These are phyloP conservation scores for Caenorhabditis sp. DNA, from an alignment of 2,888 invertebrate species.

Conservation along the genomic window DNA sequence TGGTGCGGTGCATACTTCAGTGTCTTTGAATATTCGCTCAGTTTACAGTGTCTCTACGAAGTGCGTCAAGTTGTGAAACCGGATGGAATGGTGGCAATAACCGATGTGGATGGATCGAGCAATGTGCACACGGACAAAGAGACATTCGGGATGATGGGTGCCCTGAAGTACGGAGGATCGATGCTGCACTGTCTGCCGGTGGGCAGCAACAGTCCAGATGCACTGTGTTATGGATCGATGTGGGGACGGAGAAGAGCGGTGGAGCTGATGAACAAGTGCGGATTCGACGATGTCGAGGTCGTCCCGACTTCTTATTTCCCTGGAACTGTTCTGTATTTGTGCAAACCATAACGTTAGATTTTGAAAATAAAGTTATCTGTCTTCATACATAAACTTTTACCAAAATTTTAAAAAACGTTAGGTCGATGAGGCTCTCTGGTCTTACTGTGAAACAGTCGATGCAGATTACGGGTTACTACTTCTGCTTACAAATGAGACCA, in stretches of 20 bases:
- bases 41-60: slow-evolving; percentile 71
- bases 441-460: too few relatives aligned
- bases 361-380: not conserved
- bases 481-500: not conserved
- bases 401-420: too few relatives aligned
- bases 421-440: too few relatives aligned
- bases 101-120: slow-evolving; percentile 72
- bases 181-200: slow-evolving; percentile 77
- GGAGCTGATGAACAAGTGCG: slow-evolving; percentile 62
- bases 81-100: slow-evolving; percentile 73
- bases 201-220: slow-evolving; percentile 70
- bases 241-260: slow-evolving; percentile 72
- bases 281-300: slow-evolving; percentile 67
- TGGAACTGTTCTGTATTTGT: slow-evolving; percentile 68
- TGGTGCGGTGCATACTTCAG: slow-evolving; percentile 55
- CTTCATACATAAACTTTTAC: too few relatives aligned
- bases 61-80: slow-evolving; percentile 76
- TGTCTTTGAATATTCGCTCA: not conserved
- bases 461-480: too few relatives aligned
- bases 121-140: slow-evolving; percentile 54
- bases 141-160: slow-evolving; percentile 35
- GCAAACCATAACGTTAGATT: slow-evolving; percentile 1
- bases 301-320: slow-evolving; percentile 63
- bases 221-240: slow-evolving; percentile 73
- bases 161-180: slow-evolving; percentile 68